Conservation (phyloP, 2,797 vertebrate species). For the Macropus fuliginosus region DNA sequence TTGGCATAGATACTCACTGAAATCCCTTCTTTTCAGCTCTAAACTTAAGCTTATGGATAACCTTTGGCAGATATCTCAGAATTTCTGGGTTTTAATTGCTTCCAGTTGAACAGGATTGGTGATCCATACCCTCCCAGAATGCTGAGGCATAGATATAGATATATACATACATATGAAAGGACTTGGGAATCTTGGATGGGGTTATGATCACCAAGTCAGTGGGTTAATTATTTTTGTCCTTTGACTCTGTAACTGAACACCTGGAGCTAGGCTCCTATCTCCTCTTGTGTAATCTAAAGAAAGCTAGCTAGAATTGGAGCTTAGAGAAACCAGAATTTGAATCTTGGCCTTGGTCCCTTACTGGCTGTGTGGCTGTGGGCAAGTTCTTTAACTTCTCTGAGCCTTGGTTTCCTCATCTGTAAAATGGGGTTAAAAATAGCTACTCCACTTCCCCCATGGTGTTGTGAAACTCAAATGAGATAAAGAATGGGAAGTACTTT, state of each 20-base stretch:
- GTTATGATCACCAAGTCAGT: not conserved
- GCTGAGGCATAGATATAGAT: not conserved
- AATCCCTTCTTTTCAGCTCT: not conserved
- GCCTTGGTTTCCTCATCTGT: not conserved
- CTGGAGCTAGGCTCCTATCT: not conserved
- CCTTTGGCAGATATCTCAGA: not conserved
- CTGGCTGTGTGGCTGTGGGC: not conserved
- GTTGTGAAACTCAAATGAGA: not conserved
- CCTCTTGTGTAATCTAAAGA: not conserved
- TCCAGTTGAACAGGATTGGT: not conserved
- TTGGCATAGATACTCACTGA: not conserved
- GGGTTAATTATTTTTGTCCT: not conserved
- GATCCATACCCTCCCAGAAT: not conserved
- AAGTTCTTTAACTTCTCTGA: not conserved
- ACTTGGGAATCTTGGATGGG: not conserved
- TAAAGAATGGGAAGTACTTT: not conserved
- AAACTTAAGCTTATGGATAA: not conserved
- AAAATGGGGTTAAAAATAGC: not conserved
- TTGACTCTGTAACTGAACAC: not conserved
- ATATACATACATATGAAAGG: not conserved
- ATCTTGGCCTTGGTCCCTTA: not conserved
- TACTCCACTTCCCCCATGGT: not conserved
- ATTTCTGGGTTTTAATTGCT: not conserved
- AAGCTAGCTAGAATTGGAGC: not conserved
- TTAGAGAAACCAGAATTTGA: not conserved